Conservation (phyloP, 2,888 invertebrate species). For the Escarpia spicata region DNA sequence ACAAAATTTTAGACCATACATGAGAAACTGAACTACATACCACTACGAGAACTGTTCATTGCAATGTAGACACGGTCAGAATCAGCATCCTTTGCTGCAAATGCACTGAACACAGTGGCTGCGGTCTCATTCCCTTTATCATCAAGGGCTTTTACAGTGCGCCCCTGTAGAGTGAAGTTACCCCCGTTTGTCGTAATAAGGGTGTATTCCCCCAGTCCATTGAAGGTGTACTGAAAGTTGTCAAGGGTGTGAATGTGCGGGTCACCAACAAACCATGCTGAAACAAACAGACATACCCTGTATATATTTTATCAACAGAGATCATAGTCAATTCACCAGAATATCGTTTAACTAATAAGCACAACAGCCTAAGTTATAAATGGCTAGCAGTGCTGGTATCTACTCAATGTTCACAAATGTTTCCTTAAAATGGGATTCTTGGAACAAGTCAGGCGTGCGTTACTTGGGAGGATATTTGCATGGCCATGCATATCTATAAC, state of each 20-base stretch:
- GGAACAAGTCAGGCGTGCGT: too few species aligned
- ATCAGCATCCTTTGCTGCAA: conserved; percentile 37
- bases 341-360: too few species aligned
- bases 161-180: conserved; percentile 35
- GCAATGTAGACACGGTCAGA: conserved; percentile 38
- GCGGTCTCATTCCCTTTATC: conserved; percentile 35
- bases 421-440: too few species aligned
- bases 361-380: too few species aligned
- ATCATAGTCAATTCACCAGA: neutral
- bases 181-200: conserved; percentile 23
- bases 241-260: conserved; percentile 29
- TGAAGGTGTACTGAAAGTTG: conserved; percentile 30
- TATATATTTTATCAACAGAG: too few species aligned
- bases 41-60: conserved; percentile 26
- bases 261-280: conserved; percentile 32
- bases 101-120: conserved; percentile 42
- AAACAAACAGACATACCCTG: neutral
- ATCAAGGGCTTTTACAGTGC: conserved; percentile 35
- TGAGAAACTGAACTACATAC: neutral
- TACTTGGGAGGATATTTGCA: too few species aligned
- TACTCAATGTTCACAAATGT: too few species aligned
- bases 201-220: conserved; percentile 32
- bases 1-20: too few species aligned
- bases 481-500: too few species aligned
- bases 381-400: too few species aligned